These are phyloP conservation scores for Elegia similella DNA, from an alignment of 2,888 invertebrate genomes.

Conservation along the genomic window DNA sequence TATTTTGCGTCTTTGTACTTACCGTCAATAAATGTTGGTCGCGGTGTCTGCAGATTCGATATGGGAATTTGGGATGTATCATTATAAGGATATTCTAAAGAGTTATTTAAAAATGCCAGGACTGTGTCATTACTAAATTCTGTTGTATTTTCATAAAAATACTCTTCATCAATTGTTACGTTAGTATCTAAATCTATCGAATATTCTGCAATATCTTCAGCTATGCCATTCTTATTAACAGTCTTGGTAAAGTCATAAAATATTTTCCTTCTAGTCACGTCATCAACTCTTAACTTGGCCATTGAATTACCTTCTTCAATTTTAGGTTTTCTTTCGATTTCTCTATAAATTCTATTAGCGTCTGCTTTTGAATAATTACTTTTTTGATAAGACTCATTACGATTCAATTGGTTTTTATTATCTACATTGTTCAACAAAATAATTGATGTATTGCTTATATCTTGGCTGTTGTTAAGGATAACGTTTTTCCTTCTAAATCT, in stretches of 20 bases:
- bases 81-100: slow-evolving; percentile 37
- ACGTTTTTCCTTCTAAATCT: slow-evolving; percentile 60
- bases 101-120: slow-evolving; percentile 35
- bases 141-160: slow-evolving; percentile 22
- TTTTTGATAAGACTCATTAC: slow-evolving; percentile 2
- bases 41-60: slow-evolving; percentile 39
- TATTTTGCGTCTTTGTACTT: too few species aligned
- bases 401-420: not conserved
- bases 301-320: slow-evolving; percentile 46
- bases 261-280: slow-evolving; percentile 59
- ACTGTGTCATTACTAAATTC: slow-evolving; percentile 20
- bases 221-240: slow-evolving; percentile 47
- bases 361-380: slow-evolving; percentile 23
- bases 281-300: slow-evolving; percentile 64
- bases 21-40: slow-evolving; percentile 46
- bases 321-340: slow-evolving; percentile 24
- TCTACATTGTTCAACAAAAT: not conserved
- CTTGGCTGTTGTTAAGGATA: slow-evolving; percentile 17
- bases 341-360: slow-evolving; percentile 21
- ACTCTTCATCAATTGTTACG: slow-evolving; percentile 23
- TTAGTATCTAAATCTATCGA: slow-evolving; percentile 20
- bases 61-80: slow-evolving; percentile 40
- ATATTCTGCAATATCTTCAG: slow-evolving; percentile 14
- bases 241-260: slow-evolving; percentile 69
- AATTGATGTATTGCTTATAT: slow-evolving; percentile 5